Conservation (phyloP, 2,888 invertebrate species). For the Epinotia bilunana region DNA sequence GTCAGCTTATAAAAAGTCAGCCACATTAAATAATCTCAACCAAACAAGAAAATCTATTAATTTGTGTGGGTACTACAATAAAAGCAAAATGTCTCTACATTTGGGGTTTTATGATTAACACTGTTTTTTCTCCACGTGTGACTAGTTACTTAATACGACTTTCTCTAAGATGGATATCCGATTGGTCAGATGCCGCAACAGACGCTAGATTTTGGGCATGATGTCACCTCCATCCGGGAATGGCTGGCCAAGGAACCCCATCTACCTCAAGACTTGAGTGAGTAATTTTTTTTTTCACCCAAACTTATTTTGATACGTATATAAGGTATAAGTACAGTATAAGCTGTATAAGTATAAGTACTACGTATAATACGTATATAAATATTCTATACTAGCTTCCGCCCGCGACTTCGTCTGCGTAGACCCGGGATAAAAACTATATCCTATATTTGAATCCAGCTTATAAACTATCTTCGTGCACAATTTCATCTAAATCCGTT, state of each 20-base stretch:
- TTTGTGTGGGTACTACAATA: background rate
- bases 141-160: background rate
- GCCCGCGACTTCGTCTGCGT: no score
- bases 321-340: no score
- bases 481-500: no score
- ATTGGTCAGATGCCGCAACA: conserved; percentile 76
- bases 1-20: no score
- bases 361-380: no score
- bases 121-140: background rate
- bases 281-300: conserved; percentile 49
- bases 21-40: no score
- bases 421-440: no score
- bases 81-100: background rate
- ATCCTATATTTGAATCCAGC: no score
- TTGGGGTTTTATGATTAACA: background rate
- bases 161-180: background rate
- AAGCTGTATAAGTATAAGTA: no score
- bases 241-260: conserved; percentile 88
- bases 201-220: conserved; percentile 81
- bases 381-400: no score
- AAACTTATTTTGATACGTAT: background rate
- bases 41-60: no score
- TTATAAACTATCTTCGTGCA: no score
- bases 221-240: conserved; percentile 86
- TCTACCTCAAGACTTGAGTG: conserved; percentile 87